Percentiles rank a stretch among this genome's conserved stretches.
Evolutionary conservation across 1,140 invertebrate genomes (phyloP).

Genomic region (Melanaphis sacchari): DNA sequence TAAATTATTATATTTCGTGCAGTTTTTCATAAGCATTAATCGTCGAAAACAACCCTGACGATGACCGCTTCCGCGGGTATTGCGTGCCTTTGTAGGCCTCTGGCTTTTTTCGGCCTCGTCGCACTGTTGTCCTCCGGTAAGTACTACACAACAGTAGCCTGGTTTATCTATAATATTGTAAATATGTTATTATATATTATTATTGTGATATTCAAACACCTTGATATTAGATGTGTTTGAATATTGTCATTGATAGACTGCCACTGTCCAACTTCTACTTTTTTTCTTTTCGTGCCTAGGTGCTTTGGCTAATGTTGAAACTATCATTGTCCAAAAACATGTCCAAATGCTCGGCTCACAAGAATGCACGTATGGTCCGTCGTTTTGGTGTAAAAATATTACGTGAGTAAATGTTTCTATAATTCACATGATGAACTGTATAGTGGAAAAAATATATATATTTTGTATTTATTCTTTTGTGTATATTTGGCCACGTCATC

Average conservation of each 20-base stretch:
- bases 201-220: too few species aligned
- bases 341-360: slow-evolving; percentile 68
- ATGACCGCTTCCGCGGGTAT: background rate
- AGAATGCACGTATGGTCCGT: slow-evolving; percentile 81
- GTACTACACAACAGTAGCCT: background rate
- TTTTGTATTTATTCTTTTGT: background rate
- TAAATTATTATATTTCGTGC: too few species aligned
- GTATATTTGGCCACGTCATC: background rate
- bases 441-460: background rate
- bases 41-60: background rate
- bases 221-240: background rate
- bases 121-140: background rate
- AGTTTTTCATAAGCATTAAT: background rate
- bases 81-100: background rate
- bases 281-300: background rate
- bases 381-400: slow-evolving; percentile 83
- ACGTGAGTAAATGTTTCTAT: slow-evolving; percentile 68
- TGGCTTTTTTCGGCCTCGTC: background rate
- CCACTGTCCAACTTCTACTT: background rate
- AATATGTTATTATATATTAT: too few species aligned
- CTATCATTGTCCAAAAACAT: background rate
- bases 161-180: background rate
- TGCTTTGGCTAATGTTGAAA: background rate
- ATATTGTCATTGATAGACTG: background rate
- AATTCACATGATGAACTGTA: background rate